Evolutionary conservation across 1,140 invertebrate genomes (phyloP), one percentile per base, ranked within the genome.

Genomic region (Polypedilum vanderplanki): DNA sequence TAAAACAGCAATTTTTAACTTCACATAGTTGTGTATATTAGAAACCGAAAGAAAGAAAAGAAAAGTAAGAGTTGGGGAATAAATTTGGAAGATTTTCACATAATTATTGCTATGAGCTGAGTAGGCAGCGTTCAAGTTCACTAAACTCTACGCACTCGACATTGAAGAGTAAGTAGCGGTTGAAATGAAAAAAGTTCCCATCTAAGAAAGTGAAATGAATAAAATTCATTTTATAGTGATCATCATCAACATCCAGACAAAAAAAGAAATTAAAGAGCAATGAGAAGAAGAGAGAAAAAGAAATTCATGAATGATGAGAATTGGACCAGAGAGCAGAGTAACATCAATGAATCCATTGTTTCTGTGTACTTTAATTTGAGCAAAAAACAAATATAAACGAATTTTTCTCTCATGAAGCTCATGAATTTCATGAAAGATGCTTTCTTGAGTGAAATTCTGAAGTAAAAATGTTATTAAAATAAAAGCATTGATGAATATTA

Each of bases 191-290:
- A 57, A 57, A 15, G 15, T 57, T 57, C n/a, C 12, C 24, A 33
- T 33, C 24, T 12, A 57, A 57, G 46, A 57, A 57, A 57, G 46
- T 57, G 46, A 57, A 57, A 57, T 57, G 46, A 57, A 57, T 57
- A 57, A 57, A n/a, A 12, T 15, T 57, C n/a, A 57, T n/a, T 57
- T 57, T 57, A 57, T 57, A 12, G n/a, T 57, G 46, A 57, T 57
- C 12, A n/a, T 57, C n/a, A 57, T 57, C 46, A n/a, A n/a, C n/a
- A 33, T 33, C n/a, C 46, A 57, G 46, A 57, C 46, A 57, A 15
- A 57, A 33, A 57, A 57, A 57, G 46, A 57, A 57, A 57, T 57
- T 57, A 57, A n/a, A 57, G n/a, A 57, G 24, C 1, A 33, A 5
- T 33, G 24, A 33, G 24, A 33, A 33, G 24, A 1, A 33, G 24